Evolutionary conservation across 2,888 invertebrate genomes (phyloP), one percentile per base, ranked within the genome.

Genomic region (Acheta domesticus): DNA sequence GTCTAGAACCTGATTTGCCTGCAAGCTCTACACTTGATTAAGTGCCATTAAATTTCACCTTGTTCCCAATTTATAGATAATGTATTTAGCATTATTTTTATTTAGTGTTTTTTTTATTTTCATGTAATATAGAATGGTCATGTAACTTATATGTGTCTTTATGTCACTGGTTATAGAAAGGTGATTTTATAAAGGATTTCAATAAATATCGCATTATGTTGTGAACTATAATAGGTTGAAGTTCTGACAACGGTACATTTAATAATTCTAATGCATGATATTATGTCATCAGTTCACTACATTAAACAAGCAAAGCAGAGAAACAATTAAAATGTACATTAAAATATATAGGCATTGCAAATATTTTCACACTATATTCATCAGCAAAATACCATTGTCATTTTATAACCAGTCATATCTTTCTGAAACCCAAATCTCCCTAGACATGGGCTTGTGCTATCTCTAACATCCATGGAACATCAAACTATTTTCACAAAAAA

Each of bases 51-150:
- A 62, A 19, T 62, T 62, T 62, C 62, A 62, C 62, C 62, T 62
- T 62, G 62, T 62, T 62, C 62, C 62, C 62, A 19, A 62, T 62
- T 62, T 62, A 62, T 49, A 74, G 78, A 20, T 36, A 78, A 74
- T 75, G 20, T 75, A 36, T 48, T 49, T 23, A n/a, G 36, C 21
- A 77, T 21, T 49, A 20, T 78, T 23, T 50, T 48, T 14, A 49
- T 36, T 19, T 74, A 78, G 23, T 48, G 16, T 12, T 49, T n/a
- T 79, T 49, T 21, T 78, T 49, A 14, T 78, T 78, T 75, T 48
- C 49, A 78, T 79, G 73, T 79, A 21, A 49, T 79, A 62, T 76
- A 76, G 78, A 76, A 76, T 79, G 79, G 79, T 79, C 79, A 76
- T 73, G 73, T 76, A 50, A 75, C 20, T 49, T 49, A n/a, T 78